Conservation (phyloP, 2,113 vertebrate genomes). For the Vidua chalybeata region DNA sequence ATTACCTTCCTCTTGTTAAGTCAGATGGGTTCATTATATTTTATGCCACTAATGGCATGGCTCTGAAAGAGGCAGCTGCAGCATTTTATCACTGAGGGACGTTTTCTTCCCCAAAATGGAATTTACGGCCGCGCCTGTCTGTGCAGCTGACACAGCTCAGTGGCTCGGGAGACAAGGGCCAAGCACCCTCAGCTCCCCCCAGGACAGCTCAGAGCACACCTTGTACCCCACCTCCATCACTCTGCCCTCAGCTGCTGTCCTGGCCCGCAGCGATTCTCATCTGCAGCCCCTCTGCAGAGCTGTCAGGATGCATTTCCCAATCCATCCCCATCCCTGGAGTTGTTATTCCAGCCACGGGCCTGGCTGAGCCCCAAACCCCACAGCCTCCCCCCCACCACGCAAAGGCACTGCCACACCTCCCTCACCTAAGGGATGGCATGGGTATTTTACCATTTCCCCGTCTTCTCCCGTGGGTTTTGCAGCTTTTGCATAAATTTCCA, state of each 20-base stretch:
- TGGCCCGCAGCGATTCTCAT: neutral
- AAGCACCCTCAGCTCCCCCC: neutral
- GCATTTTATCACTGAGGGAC: neutral
- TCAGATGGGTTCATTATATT: constrained; percentile 34
- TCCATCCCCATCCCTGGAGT: neutral
- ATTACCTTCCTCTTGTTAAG: constrained; percentile 29
- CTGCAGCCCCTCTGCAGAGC: neutral
- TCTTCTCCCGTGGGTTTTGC: neutral
- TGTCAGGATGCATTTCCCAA: neutral
- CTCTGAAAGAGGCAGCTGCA: constrained; percentile 27
- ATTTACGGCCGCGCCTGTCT: neutral
- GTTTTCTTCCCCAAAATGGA: constrained; percentile 9
- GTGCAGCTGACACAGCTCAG: neutral
- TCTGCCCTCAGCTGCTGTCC: neutral
- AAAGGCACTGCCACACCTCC: neutral
- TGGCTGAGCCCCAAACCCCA: neutral
- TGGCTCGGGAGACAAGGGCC: neutral
- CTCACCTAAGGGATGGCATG: neutral
- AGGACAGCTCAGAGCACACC: neutral
- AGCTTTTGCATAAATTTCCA: neutral
- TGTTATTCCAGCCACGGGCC: neutral
- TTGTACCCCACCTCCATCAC: neutral
- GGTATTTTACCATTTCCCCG: neutral
- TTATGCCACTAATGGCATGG: neutral
- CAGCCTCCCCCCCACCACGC: neutral